Evolutionary conservation across 2,888 invertebrate species (phyloP).

Genomic region (Anagyrus pseudococci): DNA sequence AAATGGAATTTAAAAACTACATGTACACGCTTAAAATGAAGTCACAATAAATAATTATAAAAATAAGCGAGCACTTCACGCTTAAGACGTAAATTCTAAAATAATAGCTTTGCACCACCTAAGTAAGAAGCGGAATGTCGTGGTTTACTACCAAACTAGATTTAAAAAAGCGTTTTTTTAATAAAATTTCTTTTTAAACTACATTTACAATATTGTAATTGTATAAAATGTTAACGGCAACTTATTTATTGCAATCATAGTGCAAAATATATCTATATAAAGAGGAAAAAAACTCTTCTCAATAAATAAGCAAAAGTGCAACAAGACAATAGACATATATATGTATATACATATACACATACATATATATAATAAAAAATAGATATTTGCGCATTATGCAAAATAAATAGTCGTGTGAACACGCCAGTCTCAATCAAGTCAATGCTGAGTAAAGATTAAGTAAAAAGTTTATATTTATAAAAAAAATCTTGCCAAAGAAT

Average conservation of each 20-base stretch:
- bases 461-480: constrained; percentile 22
- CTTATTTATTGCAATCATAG: constrained; percentile 49
- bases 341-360: constrained; percentile 30
- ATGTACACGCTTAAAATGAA: constrained; percentile 46
- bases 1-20: constrained; percentile 10
- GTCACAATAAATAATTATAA: constrained; percentile 60
- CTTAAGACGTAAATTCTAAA: constrained; percentile 54
- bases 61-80: constrained; percentile 60
- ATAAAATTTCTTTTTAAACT: constrained; percentile 48
- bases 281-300: constrained; percentile 47
- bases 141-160: constrained; percentile 54
- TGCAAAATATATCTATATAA: constrained; percentile 43
- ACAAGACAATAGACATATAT: constrained; percentile 47
- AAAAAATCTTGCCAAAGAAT: constrained; percentile 7
- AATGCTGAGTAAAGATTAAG: constrained; percentile 35
- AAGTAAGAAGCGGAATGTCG: constrained; percentile 56
- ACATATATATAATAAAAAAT: constrained; percentile 37
- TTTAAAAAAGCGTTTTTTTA: constrained; percentile 56
- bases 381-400: constrained; percentile 37
- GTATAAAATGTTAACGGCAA: constrained; percentile 53
- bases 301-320: constrained; percentile 60
- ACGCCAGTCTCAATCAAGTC: constrained; percentile 36
- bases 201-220: constrained; percentile 42
- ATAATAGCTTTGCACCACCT: constrained; percentile 57
- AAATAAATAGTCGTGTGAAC: constrained; percentile 41